Evolutionary conservation across 2,888 invertebrate genomes (phyloP), one percentile per base, ranked within the genome.

Genomic region (Euproctis similis): DNA sequence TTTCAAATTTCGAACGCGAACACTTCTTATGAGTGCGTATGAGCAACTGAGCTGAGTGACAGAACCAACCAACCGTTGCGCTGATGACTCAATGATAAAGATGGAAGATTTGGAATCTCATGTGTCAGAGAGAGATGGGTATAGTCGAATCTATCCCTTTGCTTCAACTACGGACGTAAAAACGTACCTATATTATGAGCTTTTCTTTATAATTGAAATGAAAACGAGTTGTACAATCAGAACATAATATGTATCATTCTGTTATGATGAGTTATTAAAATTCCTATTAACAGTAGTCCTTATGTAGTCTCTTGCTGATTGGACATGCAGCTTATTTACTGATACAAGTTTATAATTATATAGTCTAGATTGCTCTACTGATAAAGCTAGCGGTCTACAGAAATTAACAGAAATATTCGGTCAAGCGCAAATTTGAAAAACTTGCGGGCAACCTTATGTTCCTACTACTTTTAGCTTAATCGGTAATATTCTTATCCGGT

Each of bases 31-130:
- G 60, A 53, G 58, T 60, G 78, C 81, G 78, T 64, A 50, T 63
- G 75, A 73, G 74, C 80, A 71, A 82, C 82, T 81, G 72, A 63
- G 49, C 61, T n/a, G n/a, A n/a, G 62, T 60, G 62, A 59, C 45
- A 46, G 54, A 46, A 52, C 57, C 63, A 59, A 53, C 70, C 67
- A 64, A 69, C 68, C 71, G 54, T 47, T 36, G 42, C 39, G 53
- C 53, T 46, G 44, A 41, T 50, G 58, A 54, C 48, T 45, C 40
- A 40, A 33, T 42, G 38, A 46, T 18, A 27, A 72, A 65, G 61
- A 76, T 43, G 36, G 42, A 39, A 53, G 21, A 59, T 63, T 39
- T 31, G 6, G 17, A 35, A 41, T 34, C 20, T 3, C 17, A 14
- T 12, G 8, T 9, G 46, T 17, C 9, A 32, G 62, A 69, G 20